Conservation (phyloP, 2,113 vertebrate species). For the Martes martes region DNA sequence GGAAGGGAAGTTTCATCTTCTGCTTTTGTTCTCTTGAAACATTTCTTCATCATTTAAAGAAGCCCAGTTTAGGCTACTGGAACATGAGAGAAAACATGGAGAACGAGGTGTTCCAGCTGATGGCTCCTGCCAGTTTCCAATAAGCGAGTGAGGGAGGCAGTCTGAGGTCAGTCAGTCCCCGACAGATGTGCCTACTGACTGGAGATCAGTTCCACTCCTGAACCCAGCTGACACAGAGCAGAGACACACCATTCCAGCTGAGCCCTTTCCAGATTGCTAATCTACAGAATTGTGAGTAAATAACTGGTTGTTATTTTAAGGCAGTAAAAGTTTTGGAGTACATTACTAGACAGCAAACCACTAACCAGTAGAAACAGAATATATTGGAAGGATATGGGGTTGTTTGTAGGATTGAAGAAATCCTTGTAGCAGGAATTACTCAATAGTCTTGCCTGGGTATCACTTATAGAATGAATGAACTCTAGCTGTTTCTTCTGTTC, state of each 20-base stretch:
- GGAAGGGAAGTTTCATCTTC: neutral
- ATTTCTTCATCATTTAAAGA: neutral
- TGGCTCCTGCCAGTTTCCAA: neutral
- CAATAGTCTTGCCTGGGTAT: neutral
- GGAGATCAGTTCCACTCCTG: neutral
- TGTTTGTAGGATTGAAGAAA: neutral
- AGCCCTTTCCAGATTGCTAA: neutral
- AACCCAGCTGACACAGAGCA: neutral
- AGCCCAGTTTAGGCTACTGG: neutral
- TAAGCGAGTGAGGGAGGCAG: neutral
- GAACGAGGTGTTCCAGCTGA: too few relatives aligned
- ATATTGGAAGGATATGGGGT: neutral
- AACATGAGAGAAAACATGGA: neutral
- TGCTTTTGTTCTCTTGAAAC: neutral
- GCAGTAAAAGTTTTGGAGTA: neutral
- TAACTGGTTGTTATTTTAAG: neutral
- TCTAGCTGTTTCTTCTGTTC: neutral
- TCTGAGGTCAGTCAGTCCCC: neutral
- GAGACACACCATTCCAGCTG: neutral
- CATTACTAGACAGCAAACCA: neutral
- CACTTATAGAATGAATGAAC: neutral
- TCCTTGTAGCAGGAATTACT: neutral
- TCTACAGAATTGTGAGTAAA: neutral
- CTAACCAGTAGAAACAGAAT: neutral
- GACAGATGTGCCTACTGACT: neutral